phyloP scores from a whole-genome alignment of 2,113 vertebrate genomes.

The Amazona guildingii region DNA sequence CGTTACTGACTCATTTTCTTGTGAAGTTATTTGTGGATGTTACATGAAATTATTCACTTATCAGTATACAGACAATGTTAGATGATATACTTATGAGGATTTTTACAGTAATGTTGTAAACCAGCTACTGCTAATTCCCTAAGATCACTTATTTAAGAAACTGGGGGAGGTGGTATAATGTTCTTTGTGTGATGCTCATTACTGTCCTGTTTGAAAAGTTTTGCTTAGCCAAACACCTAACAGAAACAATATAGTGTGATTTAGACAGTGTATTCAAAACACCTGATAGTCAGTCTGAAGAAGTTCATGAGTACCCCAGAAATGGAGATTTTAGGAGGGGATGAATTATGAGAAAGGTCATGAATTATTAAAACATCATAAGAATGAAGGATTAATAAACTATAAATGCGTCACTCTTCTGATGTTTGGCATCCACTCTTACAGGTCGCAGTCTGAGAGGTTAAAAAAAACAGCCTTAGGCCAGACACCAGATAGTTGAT shows the following conservation, averaged over 20 bases:
- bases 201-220: neutral
- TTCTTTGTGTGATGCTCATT: neutral
- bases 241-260: neutral
- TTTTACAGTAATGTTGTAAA: neutral
- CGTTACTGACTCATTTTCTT: neutral
- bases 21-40: neutral
- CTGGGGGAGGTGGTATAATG: neutral
- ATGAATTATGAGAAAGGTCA: neutral
- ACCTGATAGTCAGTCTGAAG: neutral
- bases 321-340: neutral
- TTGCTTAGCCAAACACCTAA: neutral
- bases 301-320: neutral
- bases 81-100: neutral
- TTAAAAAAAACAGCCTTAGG: neutral
- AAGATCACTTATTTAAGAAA: neutral
- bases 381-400: conserved; percentile 4
- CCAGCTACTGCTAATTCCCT: neutral
- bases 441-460: neutral
- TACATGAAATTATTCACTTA: neutral
- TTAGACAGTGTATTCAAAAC: neutral
- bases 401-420: neutral
- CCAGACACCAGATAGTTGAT: neutral
- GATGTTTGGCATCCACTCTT: neutral
- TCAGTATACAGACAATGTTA: neutral
- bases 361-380: neutral